Evolutionary conservation across 1,140 invertebrate species (phyloP).

Genomic region (Sminthurides bifidus): DNA sequence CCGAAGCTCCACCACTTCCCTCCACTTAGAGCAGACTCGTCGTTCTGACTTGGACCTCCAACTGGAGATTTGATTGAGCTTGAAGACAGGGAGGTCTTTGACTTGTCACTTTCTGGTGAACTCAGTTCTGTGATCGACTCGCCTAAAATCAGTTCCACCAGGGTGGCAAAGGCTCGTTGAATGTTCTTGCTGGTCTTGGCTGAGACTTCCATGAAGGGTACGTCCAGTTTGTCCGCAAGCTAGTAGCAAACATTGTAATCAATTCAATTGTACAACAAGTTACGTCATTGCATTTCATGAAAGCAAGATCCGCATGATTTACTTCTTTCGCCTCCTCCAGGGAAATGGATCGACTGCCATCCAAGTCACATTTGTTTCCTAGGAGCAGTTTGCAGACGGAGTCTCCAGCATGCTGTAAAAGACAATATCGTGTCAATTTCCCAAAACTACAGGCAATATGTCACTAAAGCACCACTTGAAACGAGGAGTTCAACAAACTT

Average conservation of each 20-base stretch:
- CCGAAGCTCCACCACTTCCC: too few relatives aligned
- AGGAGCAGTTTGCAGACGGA: not conserved
- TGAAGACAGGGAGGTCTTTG: too few relatives aligned
- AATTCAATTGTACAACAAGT: too few relatives aligned
- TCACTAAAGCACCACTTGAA: too few relatives aligned
- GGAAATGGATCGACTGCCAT: not conserved
- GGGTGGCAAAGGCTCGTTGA: constrained; percentile 32
- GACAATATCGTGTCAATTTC: too few relatives aligned
- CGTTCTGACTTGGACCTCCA: too few relatives aligned
- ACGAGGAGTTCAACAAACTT: too few relatives aligned
- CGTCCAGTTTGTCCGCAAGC: constrained; percentile 41
- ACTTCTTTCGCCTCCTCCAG: not conserved
- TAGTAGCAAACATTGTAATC: too few relatives aligned
- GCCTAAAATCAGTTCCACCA: constrained; percentile 1
- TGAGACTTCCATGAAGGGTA: constrained; percentile 47
- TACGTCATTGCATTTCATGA: constrained; percentile 37
- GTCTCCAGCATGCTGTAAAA: not conserved
- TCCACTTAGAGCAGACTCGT: too few relatives aligned
- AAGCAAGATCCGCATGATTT: not conserved
- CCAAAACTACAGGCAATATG: too few relatives aligned
- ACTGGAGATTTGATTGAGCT: too few relatives aligned
- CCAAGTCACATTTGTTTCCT: constrained; percentile 13
- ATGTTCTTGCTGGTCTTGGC: constrained; percentile 43
- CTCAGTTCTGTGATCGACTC: not conserved
- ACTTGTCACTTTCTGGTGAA: too few relatives aligned